Conservation (phyloP, 2,888 invertebrate genomes). For the Mythimna pallens region DNA sequence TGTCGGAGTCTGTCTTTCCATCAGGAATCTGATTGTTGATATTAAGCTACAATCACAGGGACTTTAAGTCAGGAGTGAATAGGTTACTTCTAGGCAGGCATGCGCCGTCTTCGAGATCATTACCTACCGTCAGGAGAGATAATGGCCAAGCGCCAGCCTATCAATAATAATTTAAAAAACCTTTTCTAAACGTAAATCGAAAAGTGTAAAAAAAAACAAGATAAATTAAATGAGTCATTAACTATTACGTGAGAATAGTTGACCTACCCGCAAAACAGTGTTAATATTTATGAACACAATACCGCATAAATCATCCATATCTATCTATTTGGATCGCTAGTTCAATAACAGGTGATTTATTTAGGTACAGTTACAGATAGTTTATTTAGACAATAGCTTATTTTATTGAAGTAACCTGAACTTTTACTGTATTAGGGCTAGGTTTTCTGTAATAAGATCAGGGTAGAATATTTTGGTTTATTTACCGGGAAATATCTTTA, state of each 20-base stretch:
- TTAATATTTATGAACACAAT: slow-evolving; percentile 44
- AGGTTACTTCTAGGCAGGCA: no score
- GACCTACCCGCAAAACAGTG: slow-evolving; percentile 33
- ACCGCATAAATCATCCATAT: slow-evolving; percentile 51
- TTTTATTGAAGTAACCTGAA: slow-evolving; percentile 21
- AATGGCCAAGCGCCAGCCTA: no score
- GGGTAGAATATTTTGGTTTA: neutral
- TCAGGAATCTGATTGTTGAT: no score
- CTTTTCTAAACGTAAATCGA: neutral
- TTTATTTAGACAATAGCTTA: slow-evolving; percentile 11
- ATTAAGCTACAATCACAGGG: no score
- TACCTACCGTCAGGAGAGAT: no score
- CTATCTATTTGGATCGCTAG: slow-evolving; percentile 26
- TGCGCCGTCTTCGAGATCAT: no score
- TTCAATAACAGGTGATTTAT: slow-evolving; percentile 45
- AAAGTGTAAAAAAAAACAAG: slow-evolving; percentile 1
- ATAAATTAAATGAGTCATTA: slow-evolving; percentile 5
- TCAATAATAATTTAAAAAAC: neutral
- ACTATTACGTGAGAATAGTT: slow-evolving; percentile 24
- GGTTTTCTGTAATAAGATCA: neutral
- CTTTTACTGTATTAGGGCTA: neutral
- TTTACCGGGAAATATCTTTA: neutral
- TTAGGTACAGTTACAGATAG: slow-evolving; percentile 5
- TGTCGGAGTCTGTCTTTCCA: no score
- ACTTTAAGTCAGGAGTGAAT: no score